Percentiles rank a stretch among this genome's conserved stretches.
These are phyloP conservation scores for Cossypha polioptera DNA, from an alignment of 2,797 vertebrate genomes.

Conservation along the genomic window DNA sequence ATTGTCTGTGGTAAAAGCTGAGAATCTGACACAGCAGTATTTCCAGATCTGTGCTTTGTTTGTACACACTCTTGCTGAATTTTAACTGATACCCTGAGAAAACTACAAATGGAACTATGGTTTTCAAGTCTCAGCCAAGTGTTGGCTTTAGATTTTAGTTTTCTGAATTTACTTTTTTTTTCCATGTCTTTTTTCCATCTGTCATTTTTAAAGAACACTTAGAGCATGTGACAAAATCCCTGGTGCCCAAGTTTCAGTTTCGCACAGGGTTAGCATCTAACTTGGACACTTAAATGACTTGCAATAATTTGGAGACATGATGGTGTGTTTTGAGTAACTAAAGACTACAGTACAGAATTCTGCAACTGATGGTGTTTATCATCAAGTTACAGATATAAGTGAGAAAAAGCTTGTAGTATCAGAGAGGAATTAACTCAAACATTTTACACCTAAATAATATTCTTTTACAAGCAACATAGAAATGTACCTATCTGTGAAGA, in stretches of 20 bases:
- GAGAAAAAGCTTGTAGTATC: not conserved
- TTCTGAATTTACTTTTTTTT: not conserved
- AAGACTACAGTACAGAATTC: not conserved
- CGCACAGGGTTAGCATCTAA: not conserved
- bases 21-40: fast-evolving
- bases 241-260: not conserved
- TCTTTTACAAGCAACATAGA: not conserved
- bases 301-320: not conserved
- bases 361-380: not conserved
- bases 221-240: not conserved
- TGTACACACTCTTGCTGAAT: not conserved
- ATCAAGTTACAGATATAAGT: not conserved
- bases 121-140: not conserved
- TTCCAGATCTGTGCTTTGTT: not conserved
- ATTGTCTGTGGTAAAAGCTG: not conserved
- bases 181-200: not conserved
- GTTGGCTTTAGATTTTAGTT: not conserved
- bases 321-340: not conserved
- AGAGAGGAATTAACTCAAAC: not conserved
- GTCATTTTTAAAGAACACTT: not conserved
- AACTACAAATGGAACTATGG: not conserved
- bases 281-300: not conserved
- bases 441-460: not conserved
- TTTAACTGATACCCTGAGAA: not conserved
- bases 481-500: not conserved